phyloP scores from a whole-genome alignment of 2,797 vertebrate genomes.

The Notoglanidium macrostoma region DNA sequence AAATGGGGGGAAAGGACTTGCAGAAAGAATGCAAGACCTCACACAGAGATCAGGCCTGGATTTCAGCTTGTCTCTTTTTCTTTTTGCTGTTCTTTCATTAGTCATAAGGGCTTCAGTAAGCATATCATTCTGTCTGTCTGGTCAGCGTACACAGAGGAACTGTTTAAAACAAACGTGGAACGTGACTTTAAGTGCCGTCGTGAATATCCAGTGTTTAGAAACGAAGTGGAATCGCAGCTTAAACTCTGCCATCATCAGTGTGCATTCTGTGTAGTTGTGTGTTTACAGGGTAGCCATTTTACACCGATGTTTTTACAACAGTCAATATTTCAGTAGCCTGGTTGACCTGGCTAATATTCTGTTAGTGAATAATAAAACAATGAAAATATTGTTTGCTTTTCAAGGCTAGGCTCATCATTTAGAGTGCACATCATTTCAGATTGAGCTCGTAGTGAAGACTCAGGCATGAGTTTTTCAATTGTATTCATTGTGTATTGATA shows the following conservation, averaged over 20 bases:
- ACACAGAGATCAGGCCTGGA: slow-evolving; percentile 34
- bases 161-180: background rate
- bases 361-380: slow-evolving; percentile 39
- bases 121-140: slow-evolving; percentile 17
- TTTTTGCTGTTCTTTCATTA: slow-evolving; percentile 41
- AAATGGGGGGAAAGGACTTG: slow-evolving; percentile 44
- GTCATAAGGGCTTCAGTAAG: slow-evolving; percentile 47
- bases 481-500: background rate
- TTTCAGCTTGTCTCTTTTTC: slow-evolving; percentile 18
- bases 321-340: slow-evolving; percentile 11
- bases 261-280: slow-evolving; percentile 16
- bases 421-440: background rate
- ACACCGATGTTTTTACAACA: slow-evolving; percentile 24
- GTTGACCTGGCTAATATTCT: slow-evolving; percentile 11
- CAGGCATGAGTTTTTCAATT: background rate
- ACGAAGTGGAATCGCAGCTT: slow-evolving; percentile 23
- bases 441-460: background rate
- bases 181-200: slow-evolving; percentile 12
- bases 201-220: background rate
- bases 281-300: slow-evolving; percentile 29
- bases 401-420: slow-evolving; percentile 30
- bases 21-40: slow-evolving; percentile 39
- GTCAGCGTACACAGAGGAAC: background rate
- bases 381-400: slow-evolving; percentile 35
- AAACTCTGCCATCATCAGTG: slow-evolving; percentile 26